phyloP scores from a whole-genome alignment of 2,113 vertebrate species.

The Pyxicephalus adspersus region DNA sequence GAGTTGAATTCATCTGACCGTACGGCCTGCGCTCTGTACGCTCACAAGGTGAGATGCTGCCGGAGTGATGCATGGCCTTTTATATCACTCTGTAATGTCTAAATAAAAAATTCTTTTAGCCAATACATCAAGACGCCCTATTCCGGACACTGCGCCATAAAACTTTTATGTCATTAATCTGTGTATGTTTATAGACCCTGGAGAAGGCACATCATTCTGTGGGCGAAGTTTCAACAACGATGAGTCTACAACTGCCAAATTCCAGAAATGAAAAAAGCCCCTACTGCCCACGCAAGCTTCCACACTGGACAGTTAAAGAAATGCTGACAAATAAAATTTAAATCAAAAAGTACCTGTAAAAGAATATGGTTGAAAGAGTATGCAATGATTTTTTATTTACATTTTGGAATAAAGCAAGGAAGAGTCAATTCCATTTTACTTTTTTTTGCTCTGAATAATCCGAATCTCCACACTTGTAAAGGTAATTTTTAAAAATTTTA shows the following conservation, averaged over 20 bases:
- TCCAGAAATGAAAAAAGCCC: neutral
- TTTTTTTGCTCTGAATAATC: too few species aligned
- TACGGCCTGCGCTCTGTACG: neutral
- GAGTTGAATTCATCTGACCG: too few species aligned
- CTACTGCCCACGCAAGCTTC: too few species aligned
- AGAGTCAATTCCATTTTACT: too few species aligned
- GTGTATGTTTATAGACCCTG: slow-evolving; percentile 43
- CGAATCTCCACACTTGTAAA: too few species aligned
- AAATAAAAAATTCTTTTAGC: slow-evolving; percentile 46
- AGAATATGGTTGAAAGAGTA: too few species aligned
- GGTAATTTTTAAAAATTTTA: too few species aligned
- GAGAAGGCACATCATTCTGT: slow-evolving; percentile 13
- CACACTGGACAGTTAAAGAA: too few species aligned
- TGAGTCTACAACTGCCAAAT: neutral
- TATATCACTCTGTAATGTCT: slow-evolving; percentile 25
- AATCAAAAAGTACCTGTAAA: too few species aligned
- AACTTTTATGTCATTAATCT: slow-evolving; percentile 50
- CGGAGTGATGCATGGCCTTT: slow-evolving; percentile 3
- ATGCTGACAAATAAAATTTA: too few species aligned
- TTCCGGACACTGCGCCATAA: slow-evolving; percentile 10
- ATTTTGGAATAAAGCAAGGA: too few species aligned
- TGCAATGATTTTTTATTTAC: too few species aligned
- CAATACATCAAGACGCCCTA: slow-evolving; percentile 37
- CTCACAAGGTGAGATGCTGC: neutral
- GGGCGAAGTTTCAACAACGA: slow-evolving; percentile 13